Evolutionary conservation across 2,888 invertebrate species (phyloP).

Genomic region (Melieria crassipennis): DNA sequence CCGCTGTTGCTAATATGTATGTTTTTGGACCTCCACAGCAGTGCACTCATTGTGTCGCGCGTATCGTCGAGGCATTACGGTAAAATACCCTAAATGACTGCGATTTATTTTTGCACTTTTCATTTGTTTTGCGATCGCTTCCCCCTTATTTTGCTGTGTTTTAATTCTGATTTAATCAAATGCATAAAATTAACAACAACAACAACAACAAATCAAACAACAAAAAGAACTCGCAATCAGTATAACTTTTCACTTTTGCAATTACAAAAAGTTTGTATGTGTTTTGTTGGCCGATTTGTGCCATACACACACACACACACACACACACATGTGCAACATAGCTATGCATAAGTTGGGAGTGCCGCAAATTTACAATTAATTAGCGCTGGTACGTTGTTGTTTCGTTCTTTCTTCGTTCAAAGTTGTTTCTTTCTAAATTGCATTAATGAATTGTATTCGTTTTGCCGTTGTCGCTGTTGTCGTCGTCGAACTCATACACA

Average conservation of each 20-base stretch:
- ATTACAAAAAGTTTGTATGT: too few relatives aligned
- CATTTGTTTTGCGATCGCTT: not conserved
- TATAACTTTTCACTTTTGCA: too few relatives aligned
- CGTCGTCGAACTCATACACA: too few relatives aligned
- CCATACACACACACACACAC: too few relatives aligned
- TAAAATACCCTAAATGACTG: not conserved
- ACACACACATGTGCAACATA: not conserved
- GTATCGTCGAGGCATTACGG: too few relatives aligned
- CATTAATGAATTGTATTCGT: not conserved
- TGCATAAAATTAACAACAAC: conserved; percentile 6
- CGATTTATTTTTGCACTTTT: not conserved
- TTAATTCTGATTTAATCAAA: conserved; percentile 4
- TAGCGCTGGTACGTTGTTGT: conserved; percentile 19
- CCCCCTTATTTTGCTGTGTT: conserved; percentile 1
- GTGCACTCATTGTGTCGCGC: too few relatives aligned
- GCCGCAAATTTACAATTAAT: conserved; percentile 30
- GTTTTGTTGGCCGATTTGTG: too few relatives aligned
- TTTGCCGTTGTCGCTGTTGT: not conserved
- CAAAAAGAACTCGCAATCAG: not conserved
- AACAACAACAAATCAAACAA: not conserved
- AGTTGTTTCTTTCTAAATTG: conserved; percentile 30
- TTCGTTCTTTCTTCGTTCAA: conserved; percentile 18
- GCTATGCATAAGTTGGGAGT: not conserved
- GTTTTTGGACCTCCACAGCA: too few relatives aligned
- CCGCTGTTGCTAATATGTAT: too few relatives aligned